Percentiles rank a stretch among this genome's conserved stretches.
Evolutionary conservation across 2,113 vertebrate genomes (phyloP).

Genomic region (Sylvia atricapilla): DNA sequence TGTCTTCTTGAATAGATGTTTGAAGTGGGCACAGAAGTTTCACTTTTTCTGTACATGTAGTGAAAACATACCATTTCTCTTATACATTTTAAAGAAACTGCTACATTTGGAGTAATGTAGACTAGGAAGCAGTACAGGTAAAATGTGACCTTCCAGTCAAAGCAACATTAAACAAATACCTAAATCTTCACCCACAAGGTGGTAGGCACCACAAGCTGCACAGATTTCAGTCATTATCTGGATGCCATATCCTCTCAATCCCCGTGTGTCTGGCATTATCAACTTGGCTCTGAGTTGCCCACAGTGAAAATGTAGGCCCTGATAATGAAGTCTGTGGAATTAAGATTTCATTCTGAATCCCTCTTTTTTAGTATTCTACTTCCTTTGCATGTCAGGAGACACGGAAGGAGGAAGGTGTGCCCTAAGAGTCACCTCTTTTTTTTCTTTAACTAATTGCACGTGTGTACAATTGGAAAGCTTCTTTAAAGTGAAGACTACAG

Average conservation of each 20-base stretch:
- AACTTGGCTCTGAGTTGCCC: background rate
- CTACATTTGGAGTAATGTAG: background rate
- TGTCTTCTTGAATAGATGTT: background rate
- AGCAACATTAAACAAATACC: background rate
- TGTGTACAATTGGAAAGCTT: background rate
- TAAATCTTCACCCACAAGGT: background rate
- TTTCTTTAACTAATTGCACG: background rate
- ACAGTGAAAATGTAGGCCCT: background rate
- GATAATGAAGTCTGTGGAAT: background rate
- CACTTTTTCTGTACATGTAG: background rate
- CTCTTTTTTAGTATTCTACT: background rate
- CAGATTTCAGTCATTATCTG: background rate
- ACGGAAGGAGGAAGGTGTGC: background rate
- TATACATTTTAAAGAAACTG: background rate
- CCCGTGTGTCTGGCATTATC: fast-evolving
- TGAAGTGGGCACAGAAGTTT: background rate
- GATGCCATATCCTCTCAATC: background rate
- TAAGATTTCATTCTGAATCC: background rate
- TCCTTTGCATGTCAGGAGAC: background rate
- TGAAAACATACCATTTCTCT: background rate
- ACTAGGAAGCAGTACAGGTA: background rate
- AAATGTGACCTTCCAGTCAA: background rate
- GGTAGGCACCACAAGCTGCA: background rate
- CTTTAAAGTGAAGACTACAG: background rate
- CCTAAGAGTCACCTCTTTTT: background rate